phyloP scores from a whole-genome alignment of 2,888 invertebrate genomes.

The Nymphalis c-album region DNA sequence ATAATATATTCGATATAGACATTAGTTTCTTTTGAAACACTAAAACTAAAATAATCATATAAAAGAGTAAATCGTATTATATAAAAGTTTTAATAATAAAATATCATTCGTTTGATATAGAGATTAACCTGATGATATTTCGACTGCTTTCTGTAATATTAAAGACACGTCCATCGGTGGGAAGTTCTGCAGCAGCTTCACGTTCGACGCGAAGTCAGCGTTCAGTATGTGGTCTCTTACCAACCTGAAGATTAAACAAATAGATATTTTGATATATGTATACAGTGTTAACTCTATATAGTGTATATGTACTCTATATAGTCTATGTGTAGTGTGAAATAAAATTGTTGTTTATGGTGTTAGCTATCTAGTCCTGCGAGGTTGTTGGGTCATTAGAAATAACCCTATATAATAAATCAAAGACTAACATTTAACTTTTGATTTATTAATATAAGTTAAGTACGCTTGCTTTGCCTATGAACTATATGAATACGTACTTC shows the following conservation, averaged over 20 bases:
- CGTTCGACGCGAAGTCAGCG: conserved; percentile 96
- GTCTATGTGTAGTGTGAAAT: no score
- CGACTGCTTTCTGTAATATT: conserved; percentile 89
- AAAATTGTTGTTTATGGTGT: no score
- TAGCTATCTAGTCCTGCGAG: no score
- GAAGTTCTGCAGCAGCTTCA: conserved; percentile 96
- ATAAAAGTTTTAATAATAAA: not conserved
- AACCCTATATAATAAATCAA: no score
- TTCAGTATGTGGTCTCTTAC: conserved; percentile 90
- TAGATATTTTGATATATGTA: no score
- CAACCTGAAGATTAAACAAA: conserved; percentile 84
- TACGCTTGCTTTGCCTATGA: no score
- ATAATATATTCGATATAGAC: conserved; percentile 3
- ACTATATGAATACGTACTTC: no score
- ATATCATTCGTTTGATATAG: not conserved
- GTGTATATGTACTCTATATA: no score
- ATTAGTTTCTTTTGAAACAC: not conserved
- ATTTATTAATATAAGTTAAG: no score
- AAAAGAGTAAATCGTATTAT: conserved; percentile 1
- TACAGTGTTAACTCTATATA: no score
- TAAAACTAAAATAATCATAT: conserved; percentile 4
- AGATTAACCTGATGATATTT: conserved; percentile 57
- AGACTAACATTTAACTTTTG: no score
- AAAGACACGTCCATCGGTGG: conserved; percentile 93
- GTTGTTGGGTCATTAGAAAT: no score